Base-by-base conservation (phyloP, 2,888 invertebrate species). In the Bedellia somnulentella region DNA sequence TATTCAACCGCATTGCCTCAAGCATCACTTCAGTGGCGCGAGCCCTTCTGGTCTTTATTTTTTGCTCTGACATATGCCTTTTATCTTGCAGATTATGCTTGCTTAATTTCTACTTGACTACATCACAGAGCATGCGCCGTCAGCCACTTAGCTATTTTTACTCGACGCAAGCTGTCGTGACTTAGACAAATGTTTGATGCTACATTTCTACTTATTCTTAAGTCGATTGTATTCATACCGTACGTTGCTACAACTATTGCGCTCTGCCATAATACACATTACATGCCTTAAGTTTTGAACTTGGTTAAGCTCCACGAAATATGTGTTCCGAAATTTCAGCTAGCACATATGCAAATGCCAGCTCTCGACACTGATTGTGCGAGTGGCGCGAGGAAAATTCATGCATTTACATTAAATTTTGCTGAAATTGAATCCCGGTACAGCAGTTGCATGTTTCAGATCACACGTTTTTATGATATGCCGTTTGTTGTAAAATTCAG, bases 381-480 rank as follows among this genome's bases (percentile, higher is more conserved):
- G 68, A 73, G 62, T 68, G 59, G 67, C 60, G 58, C 56, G 52
- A 56, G 61, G 61, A 67, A 70, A 68, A 73, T 70, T 70, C 70
- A 68, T 70, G 66, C 63, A 70, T 75, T 71, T 66, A 71, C 73
- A 71, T 73, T 70, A 73, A 67, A 70, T 71, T 68, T 64, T 56
- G 55, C 56, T 53, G 61, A 66, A 68, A 67, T 71, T 66, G 64
- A 60, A 68, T 64, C 57, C 52, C 49, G 54, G 51, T 49, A 55
- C 49, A 52, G 56, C 15, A 18, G 26, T 58, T n/a, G n/a, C n/a
- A n/a, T n/a, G n/a, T n/a, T n/a, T n/a, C n/a, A n/a, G n/a, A n/a
- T n/a, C n/a, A n/a, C n/a, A 62, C 38, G 59, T 62, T 62, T 64
- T 63, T 62, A 55, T 61, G 60, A 52, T 54, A 55, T 51, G 21